Evolutionary conservation across 2,797 vertebrate genomes (phyloP).

Genomic region (Schizothorax lantsangensis): DNA sequence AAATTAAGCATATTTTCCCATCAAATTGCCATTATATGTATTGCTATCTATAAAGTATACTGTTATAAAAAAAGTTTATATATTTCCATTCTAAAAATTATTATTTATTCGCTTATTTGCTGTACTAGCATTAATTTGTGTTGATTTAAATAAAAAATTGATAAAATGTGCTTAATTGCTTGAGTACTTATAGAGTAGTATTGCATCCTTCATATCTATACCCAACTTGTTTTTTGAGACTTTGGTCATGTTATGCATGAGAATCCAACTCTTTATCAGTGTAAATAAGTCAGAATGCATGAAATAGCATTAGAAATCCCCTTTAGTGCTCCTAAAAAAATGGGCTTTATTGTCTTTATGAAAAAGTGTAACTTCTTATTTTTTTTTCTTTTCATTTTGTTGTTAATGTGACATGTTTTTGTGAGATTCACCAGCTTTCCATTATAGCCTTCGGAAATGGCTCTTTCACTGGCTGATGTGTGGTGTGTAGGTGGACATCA

Average conservation of each 20-base stretch:
- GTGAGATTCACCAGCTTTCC: neutral
- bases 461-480: slow-evolving; percentile 10
- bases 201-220: neutral
- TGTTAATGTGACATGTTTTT: neutral
- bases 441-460: neutral
- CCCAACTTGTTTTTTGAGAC: neutral
- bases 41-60: too few relatives aligned
- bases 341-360: neutral
- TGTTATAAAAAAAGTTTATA: too few relatives aligned
- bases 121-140: too few relatives aligned
- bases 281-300: neutral
- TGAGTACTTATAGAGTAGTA: neutral
- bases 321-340: neutral
- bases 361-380: neutral
- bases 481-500: slow-evolving; percentile 84
- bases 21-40: too few relatives aligned
- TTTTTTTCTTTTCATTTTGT: neutral
- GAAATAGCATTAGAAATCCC: neutral
- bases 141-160: too few relatives aligned
- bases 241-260: neutral
- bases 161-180: too few relatives aligned
- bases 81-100: too few relatives aligned
- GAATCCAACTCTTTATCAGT: neutral
- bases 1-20: too few relatives aligned
- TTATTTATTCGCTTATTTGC: too few relatives aligned